These are phyloP conservation scores for Antedon bifida DNA, from an alignment of 35 echinoderm and acorn worm species.

Conservation along the genomic window DNA sequence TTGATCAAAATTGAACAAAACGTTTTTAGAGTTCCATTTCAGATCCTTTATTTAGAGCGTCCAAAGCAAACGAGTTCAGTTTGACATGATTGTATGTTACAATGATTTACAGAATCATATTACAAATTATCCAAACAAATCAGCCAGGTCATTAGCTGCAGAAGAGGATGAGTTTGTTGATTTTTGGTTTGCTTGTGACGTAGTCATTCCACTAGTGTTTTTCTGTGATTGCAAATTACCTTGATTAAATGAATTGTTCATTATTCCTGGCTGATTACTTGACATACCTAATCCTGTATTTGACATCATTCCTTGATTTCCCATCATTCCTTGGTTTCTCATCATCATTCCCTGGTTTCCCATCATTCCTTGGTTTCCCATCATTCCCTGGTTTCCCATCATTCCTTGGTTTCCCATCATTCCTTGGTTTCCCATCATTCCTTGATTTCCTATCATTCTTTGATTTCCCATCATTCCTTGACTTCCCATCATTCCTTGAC, in stretches of 20 bases:
- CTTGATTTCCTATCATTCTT: neutral
- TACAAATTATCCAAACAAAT: neutral
- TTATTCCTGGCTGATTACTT: conserved; percentile 15
- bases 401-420: neutral
- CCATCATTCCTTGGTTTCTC: neutral
- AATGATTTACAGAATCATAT: too few relatives aligned
- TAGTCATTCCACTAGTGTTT: neutral
- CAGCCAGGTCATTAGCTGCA: neutral
- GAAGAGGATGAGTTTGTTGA: neutral
- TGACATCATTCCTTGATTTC: conserved; percentile 19
- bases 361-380: neutral
- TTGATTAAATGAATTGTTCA: conserved; percentile 3
- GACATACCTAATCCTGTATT: neutral
- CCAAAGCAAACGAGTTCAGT: too few relatives aligned
- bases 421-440: neutral
- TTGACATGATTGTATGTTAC: too few relatives aligned
- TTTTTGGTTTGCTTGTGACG: neutral
- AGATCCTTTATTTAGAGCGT: too few relatives aligned
- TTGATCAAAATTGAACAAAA: too few relatives aligned
- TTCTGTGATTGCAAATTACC: neutral
- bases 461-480: neutral
- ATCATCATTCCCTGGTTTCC: neutral
- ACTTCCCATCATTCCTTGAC: conserved; percentile 24
- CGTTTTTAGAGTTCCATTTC: too few relatives aligned
- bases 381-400: neutral